These are phyloP conservation scores for Oxyruncus cristatus DNA, from an alignment of 2,113 vertebrate genomes.

Conservation along the genomic window DNA sequence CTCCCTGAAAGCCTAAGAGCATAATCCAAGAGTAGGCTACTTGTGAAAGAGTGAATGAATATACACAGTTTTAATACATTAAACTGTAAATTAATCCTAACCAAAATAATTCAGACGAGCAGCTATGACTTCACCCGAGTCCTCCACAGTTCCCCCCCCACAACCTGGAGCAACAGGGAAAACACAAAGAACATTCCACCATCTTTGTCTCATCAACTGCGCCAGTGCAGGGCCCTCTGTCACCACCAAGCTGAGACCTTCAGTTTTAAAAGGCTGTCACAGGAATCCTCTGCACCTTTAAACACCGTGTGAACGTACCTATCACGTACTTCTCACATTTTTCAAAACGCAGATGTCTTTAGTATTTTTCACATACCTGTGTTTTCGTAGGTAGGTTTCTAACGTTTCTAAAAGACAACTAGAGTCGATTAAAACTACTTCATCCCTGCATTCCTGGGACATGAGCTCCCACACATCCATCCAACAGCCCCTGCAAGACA, in stretches of 20 bases:
- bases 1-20: not conserved
- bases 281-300: not conserved
- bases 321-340: not conserved
- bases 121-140: not conserved
- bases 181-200: not conserved
- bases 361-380: constrained; percentile 78
- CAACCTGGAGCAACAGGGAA: not conserved
- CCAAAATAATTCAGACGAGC: not conserved
- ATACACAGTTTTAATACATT: not conserved
- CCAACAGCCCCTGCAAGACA: constrained; percentile 88
- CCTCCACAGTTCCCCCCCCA: not conserved
- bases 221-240: not conserved
- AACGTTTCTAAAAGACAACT: constrained; percentile 92
- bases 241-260: not conserved
- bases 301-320: fast-evolving
- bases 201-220: no score
- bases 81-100: not conserved
- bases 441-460: constrained; percentile 97
- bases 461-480: constrained; percentile 99
- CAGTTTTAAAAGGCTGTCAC: not conserved
- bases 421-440: constrained; percentile 95
- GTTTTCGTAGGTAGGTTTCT: constrained; percentile 94
- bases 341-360: fast-evolving
- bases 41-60: not conserved
- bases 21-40: not conserved